Percentiles rank a stretch among this genome's conserved stretches.
Conservation (phyloP, 2,113 vertebrate genomes). For the Nanger granti region DNA sequence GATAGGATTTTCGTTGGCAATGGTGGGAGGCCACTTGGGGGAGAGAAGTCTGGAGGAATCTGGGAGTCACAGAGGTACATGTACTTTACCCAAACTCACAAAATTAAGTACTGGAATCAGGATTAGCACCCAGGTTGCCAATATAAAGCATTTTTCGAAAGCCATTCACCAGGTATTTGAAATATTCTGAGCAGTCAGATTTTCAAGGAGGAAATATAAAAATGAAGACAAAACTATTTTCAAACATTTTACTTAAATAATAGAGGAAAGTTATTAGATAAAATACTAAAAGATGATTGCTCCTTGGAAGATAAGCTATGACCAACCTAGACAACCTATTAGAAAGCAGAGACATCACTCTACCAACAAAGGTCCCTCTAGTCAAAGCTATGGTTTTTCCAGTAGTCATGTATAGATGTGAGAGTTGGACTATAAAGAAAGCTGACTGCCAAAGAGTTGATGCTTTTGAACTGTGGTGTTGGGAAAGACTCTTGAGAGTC, state of each 20-base stretch:
- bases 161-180: not conserved
- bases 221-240: not conserved
- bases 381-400: not conserved
- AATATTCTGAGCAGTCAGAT: not conserved
- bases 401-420: not conserved
- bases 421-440: not conserved
- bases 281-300: not conserved
- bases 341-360: not conserved
- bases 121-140: not conserved
- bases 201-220: not conserved
- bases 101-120: not conserved
- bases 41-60: not conserved
- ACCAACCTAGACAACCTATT: not conserved
- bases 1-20: not conserved
- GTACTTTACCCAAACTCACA: not conserved
- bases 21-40: not conserved
- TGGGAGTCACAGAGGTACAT: not conserved
- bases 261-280: not conserved
- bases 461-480: not conserved
- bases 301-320: not conserved
- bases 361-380: not conserved
- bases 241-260: constrained; percentile 5
- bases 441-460: not conserved
- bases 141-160: not conserved
- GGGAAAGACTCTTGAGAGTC: not conserved